Evolutionary conservation across 2,797 vertebrate genomes (phyloP).

Genomic region (Syngnathus rostellatus): DNA sequence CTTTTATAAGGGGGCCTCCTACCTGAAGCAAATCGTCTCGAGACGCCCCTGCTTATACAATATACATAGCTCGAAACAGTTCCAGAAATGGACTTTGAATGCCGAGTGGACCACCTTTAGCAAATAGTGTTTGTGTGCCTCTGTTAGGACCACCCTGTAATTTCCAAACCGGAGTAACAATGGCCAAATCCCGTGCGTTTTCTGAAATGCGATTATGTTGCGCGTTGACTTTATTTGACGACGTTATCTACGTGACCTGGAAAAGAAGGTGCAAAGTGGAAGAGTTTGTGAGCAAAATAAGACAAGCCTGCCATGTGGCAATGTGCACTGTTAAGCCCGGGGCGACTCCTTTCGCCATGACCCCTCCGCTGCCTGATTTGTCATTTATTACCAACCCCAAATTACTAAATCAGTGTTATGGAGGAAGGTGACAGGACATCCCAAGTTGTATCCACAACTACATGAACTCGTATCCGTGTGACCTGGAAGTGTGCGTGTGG

Average conservation of each 20-base stretch:
- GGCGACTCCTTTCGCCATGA: background rate
- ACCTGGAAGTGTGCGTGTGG: slow-evolving; percentile 51
- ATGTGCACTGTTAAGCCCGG: too few relatives aligned
- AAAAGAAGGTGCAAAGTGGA: background rate
- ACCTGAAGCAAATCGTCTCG: background rate
- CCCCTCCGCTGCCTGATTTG: background rate
- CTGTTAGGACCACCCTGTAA: background rate
- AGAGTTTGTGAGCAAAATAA: background rate
- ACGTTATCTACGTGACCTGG: background rate
- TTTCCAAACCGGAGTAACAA: background rate
- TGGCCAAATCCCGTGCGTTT: background rate
- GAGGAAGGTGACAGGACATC: background rate
- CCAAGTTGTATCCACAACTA: background rate
- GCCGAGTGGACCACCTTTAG: background rate
- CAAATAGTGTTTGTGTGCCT: background rate
- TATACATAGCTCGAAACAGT: background rate
- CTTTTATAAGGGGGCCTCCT: too few relatives aligned
- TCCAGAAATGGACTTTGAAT: background rate
- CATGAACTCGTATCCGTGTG: slow-evolving; percentile 17
- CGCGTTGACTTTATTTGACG: background rate
- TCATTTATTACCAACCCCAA: background rate
- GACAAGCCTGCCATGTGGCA: background rate
- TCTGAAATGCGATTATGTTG: background rate
- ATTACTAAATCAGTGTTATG: background rate
- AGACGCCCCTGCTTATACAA: background rate